Percentiles rank a stretch among this genome's conserved stretches.
Conservation (phyloP, 2,797 vertebrate species). For the Psittacula derbiana region DNA sequence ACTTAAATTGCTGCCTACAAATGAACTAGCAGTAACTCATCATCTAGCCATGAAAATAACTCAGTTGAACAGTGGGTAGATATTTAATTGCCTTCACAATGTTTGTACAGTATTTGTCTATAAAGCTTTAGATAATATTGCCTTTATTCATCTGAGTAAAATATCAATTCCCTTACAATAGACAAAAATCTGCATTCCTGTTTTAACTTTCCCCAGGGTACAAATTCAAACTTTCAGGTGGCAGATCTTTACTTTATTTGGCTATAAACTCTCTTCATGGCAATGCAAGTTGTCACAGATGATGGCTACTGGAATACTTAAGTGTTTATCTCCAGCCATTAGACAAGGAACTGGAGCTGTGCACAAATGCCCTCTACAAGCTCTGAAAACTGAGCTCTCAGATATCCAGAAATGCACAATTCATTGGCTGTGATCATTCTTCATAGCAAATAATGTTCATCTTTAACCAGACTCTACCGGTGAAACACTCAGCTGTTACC, state of each 20-base stretch:
- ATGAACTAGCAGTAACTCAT: constrained; percentile 12
- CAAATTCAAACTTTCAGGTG: background rate
- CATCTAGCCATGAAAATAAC: constrained; percentile 23
- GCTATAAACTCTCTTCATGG: background rate
- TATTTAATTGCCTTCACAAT: constrained; percentile 32
- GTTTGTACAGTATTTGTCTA: background rate
- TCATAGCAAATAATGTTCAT: background rate
- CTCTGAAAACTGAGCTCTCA: background rate
- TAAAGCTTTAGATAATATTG: constrained; percentile 28
- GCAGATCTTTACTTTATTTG: constrained; percentile 26
- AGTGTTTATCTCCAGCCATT: background rate
- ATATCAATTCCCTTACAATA: constrained; percentile 32
- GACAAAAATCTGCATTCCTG: constrained; percentile 20
- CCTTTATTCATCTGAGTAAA: constrained; percentile 35
- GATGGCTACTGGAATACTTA: background rate
- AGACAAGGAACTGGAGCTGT: background rate
- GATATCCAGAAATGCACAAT: background rate
- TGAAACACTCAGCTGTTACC: background rate
- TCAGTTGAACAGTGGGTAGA: constrained; percentile 20
- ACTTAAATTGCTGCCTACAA: constrained; percentile 31
- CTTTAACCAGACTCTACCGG: background rate
- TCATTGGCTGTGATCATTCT: background rate
- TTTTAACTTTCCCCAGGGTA: background rate
- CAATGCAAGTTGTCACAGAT: background rate
- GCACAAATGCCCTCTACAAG: background rate